A percentile compares a stretch with the other conserved stretches of the same genome.
Conservation (phyloP, 2,888 invertebrate species). For the Polyommatus icarus region DNA sequence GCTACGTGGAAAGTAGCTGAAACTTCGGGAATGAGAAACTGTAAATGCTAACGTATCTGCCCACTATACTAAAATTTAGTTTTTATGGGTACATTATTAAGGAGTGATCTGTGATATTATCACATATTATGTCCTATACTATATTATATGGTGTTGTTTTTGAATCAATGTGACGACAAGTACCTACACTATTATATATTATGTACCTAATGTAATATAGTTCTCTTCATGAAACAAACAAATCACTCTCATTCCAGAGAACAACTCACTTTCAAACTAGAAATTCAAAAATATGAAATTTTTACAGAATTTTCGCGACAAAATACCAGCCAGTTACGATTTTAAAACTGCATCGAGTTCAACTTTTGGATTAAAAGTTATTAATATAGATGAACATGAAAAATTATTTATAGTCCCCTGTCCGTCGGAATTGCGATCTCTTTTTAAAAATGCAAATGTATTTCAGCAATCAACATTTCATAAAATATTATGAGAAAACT, state of each 20-base stretch:
- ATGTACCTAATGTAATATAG: too few relatives aligned
- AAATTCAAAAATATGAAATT: neutral
- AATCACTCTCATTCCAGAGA: neutral
- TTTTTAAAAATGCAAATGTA: constrained; percentile 3
- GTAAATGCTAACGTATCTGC: too few relatives aligned
- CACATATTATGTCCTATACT: too few relatives aligned
- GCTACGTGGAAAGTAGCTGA: too few relatives aligned
- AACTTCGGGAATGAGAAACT: too few relatives aligned
- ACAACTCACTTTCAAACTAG: neutral
- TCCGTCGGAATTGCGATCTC: neutral
- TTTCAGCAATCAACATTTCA: constrained; percentile 16
- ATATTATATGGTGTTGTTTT: too few relatives aligned
- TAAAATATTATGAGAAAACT: constrained; percentile 9
- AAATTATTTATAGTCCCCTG: neutral
- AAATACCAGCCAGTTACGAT: neutral
- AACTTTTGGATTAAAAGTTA: neutral
- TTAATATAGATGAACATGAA: neutral
- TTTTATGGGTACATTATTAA: too few relatives aligned
- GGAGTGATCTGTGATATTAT: too few relatives aligned
- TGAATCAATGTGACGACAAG: too few relatives aligned
- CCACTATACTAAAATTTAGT: too few relatives aligned
- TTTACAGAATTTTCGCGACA: neutral
- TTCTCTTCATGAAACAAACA: neutral
- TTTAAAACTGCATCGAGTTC: neutral
- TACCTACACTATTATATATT: too few relatives aligned